Base-by-base conservation (phyloP, 2,113 vertebrate species). In the Chaetops frenatus region DNA sequence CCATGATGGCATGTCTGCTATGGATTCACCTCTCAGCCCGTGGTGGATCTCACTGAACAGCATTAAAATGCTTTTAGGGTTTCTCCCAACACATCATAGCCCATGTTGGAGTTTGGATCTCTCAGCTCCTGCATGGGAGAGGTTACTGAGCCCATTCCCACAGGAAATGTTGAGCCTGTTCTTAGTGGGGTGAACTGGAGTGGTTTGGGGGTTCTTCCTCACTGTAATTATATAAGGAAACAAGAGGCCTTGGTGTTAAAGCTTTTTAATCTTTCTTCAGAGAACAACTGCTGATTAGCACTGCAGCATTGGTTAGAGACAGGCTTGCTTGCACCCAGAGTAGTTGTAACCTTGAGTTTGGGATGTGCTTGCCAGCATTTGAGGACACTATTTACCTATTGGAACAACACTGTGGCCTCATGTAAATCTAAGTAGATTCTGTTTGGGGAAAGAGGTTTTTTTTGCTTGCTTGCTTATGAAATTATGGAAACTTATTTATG, bases 221-320 rank as follows among this genome's bases (percentile, higher is more conserved):
- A 27, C 51, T 89, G 51, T 84, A 82, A 85, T 92, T 92, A 92
- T 94, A 42, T 79, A 51, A 84, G 84, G 64, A 89, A 91, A 66
- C 81, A 74, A 57, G 86, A 91, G 73, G 33, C 87, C 78, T 79
- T 84, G 65, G 50, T 74, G 87, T 81, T 81, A 86, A 81, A 60
- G 61, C 72, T 91, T 73, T 80, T 62, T 91, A 86, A 95, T 95
- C 94, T 94, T 76, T 93, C 82, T 92, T 56, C 20, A 17, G 65
- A 78, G 82, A 50, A 76, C 86, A 65, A 69, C 27, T 48, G 54
- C 89, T 86, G 93, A 81, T 96, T 70, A 92, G 95, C 81, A 24
- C 62, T 28, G 9, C 22, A 47, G 82, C 66, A 47, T 85, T 86
- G 92, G 81, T 56, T 58, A 4, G 91, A 64, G 76, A 65, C 1